Conservation (phyloP, 2,888 invertebrate species). For the Pristionchus mayeri region DNA sequence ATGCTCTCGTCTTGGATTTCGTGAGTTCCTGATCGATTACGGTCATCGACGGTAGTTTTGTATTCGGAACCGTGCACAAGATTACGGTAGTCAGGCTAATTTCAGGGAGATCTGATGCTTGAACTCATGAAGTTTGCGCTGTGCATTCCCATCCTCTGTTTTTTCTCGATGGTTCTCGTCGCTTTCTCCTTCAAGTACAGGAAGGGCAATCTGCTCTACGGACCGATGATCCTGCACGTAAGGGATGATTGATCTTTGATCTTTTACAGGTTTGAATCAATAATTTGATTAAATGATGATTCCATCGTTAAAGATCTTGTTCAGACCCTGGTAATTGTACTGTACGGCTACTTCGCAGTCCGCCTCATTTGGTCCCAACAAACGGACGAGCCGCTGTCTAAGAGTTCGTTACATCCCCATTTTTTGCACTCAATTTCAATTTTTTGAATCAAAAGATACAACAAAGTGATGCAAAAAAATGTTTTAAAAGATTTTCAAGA, state of each 20-base stretch:
- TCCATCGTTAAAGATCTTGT: too few relatives aligned
- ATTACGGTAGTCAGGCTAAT: too few relatives aligned
- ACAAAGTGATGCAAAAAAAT: neutral
- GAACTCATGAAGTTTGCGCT: too few relatives aligned
- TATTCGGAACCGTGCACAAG: too few relatives aligned
- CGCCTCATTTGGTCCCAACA: neutral
- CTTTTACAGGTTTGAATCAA: too few relatives aligned
- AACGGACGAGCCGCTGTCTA: neutral
- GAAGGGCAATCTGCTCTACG: conserved; percentile 16
- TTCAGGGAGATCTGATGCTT: too few relatives aligned
- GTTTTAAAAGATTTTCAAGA: neutral
- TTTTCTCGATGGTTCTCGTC: neutral
- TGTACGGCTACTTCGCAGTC: neutral
- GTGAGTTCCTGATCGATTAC: neutral
- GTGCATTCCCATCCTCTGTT: too few relatives aligned
- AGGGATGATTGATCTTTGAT: conserved; percentile 2
- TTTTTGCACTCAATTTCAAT: too few relatives aligned
- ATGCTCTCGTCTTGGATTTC: too few relatives aligned
- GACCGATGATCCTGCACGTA: neutral
- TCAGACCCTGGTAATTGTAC: neutral
- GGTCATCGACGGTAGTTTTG: too few relatives aligned
- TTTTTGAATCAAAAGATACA: too few relatives aligned
- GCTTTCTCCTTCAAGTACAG: neutral
- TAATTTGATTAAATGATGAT: too few relatives aligned
- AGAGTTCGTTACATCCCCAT: neutral